Percentiles rank a stretch among this genome's conserved stretches.
These are phyloP conservation scores for Sciurus carolinensis DNA, from an alignment of 2,797 vertebrate species.

Conservation along the genomic window DNA sequence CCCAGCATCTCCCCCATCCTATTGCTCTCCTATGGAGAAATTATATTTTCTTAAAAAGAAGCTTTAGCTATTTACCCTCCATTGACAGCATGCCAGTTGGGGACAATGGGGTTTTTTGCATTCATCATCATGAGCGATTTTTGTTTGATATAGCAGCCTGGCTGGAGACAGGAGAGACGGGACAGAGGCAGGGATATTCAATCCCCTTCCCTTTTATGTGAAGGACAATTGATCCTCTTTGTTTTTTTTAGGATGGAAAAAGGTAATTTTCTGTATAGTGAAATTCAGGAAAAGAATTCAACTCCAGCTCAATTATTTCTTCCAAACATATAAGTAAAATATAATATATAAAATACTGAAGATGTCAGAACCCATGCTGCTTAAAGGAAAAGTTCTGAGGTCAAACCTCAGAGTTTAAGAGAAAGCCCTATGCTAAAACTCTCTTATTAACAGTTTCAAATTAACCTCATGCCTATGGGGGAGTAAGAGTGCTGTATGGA, in stretches of 20 bases:
- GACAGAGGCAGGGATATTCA: slow-evolving; percentile 17
- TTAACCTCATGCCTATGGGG: not conserved
- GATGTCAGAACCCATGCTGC: not conserved
- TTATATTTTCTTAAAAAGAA: slow-evolving; percentile 63
- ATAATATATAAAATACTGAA: not conserved
- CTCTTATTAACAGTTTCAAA: not conserved
- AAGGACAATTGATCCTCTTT: slow-evolving; percentile 62
- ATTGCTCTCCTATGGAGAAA: slow-evolving; percentile 71
- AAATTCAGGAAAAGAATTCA: slow-evolving; percentile 67
- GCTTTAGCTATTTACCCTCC: slow-evolving; percentile 63
- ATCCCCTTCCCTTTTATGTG: slow-evolving; percentile 59
- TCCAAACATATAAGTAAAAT: not conserved
- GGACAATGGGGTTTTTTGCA: slow-evolving; percentile 16
- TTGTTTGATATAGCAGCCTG: slow-evolving; percentile 60
- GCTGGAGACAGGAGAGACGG: not conserved
- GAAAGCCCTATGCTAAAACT: not conserved
- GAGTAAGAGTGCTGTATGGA: not conserved
- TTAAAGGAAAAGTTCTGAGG: not conserved
- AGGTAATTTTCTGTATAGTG: slow-evolving; percentile 53
- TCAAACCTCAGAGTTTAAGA: not conserved
- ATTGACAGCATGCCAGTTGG: slow-evolving; percentile 47
- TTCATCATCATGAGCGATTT: slow-evolving; percentile 73
- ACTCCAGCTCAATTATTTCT: slow-evolving; percentile 25
- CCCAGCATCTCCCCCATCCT: not conserved
- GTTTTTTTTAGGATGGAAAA: not conserved